Evolutionary conservation across 2,888 invertebrate species (phyloP).

Genomic region (Athalia circularis): DNA sequence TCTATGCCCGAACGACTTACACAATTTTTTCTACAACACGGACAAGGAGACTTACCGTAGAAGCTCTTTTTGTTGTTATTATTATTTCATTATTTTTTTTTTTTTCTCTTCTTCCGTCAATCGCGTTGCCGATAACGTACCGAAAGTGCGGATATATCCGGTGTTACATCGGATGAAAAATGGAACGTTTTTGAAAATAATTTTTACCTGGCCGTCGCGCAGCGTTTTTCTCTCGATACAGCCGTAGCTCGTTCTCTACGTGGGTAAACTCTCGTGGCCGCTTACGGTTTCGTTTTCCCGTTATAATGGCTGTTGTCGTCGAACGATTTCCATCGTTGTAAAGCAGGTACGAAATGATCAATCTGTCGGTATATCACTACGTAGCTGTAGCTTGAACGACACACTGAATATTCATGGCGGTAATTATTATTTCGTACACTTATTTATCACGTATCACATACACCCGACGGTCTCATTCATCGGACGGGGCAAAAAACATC

Average conservation of each 20-base stretch:
- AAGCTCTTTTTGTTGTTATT: background rate
- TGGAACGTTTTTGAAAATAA: no score
- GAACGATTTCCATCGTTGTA: background rate
- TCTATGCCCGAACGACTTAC: conserved; percentile 52
- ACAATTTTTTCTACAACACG: conserved; percentile 46
- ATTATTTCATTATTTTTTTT: no score
- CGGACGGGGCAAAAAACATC: conserved; percentile 54
- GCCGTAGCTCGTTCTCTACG: background rate
- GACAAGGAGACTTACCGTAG: background rate
- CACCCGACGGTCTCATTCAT: conserved; percentile 35
- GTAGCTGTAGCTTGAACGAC: no score
- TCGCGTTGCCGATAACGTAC: no score
- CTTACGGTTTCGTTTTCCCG: conserved; percentile 15
- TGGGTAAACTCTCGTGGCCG: background rate
- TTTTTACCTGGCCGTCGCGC: conserved; percentile 37
- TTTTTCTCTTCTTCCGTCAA: background rate
- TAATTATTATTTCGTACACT: no score
- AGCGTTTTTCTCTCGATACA: conserved; percentile 4
- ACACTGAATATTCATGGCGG: no score
- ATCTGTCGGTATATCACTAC: no score
- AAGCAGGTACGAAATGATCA: no score
- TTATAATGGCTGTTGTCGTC: background rate
- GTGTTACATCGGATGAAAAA: no score
- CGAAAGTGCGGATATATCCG: no score
- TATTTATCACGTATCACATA: background rate